These are phyloP conservation scores for Ariolimax columbianus DNA, from an alignment of 2,888 invertebrate species.

Conservation along the genomic window DNA sequence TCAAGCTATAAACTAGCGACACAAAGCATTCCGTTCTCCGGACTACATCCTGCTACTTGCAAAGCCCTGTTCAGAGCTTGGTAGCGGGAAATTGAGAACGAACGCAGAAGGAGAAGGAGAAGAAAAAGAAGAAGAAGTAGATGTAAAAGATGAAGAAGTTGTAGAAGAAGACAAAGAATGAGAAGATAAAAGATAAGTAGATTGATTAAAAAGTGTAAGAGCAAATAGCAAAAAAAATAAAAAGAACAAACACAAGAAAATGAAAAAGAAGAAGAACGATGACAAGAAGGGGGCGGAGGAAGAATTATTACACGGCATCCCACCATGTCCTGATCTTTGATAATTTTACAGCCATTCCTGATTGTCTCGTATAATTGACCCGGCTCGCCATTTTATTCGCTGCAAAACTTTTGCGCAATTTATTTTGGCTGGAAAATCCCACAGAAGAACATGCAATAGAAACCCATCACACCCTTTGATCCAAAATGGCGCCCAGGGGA, in stretches of 20 bases:
- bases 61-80: too few relatives aligned
- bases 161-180: neutral
- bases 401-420: slow-evolving; percentile 25
- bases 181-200: neutral
- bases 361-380: neutral
- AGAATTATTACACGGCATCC: neutral
- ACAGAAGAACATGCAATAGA: slow-evolving; percentile 25
- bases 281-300: neutral
- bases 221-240: neutral
- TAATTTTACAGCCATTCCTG: neutral
- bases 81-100: neutral
- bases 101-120: neutral
- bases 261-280: too few relatives aligned
- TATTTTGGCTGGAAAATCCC: slow-evolving; percentile 16
- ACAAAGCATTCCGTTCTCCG: too few relatives aligned
- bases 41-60: too few relatives aligned
- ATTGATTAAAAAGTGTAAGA: neutral
- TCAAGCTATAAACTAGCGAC: too few relatives aligned
- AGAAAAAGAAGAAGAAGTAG: neutral
- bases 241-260: neutral
- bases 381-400: neutral
- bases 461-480: slow-evolving; percentile 42
- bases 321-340: neutral
- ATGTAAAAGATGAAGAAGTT: neutral
- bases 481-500: slow-evolving; percentile 47